Conservation (phyloP, 2,797 vertebrate genomes). For the Sus cebifrons region DNA sequence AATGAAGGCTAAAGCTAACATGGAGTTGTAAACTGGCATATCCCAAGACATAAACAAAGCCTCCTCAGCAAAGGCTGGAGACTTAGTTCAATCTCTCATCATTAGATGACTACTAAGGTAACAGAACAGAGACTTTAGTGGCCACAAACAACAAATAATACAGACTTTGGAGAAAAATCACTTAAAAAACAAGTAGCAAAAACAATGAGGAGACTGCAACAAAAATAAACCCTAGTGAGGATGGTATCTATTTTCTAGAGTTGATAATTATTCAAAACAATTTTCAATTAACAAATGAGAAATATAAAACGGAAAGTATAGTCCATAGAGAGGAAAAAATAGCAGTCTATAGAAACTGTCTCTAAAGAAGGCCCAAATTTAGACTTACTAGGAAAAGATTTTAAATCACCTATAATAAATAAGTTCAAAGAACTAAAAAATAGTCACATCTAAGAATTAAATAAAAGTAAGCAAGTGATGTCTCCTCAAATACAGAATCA, state of each 20-base stretch:
- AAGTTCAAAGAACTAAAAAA: conserved; percentile 1
- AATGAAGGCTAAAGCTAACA: not conserved
- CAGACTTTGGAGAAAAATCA: not conserved
- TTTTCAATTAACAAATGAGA: not conserved
- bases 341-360: not conserved
- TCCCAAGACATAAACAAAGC: not conserved
- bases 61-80: not conserved
- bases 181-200: not conserved
- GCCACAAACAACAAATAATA: conserved; percentile 13
- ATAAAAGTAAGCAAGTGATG: not conserved
- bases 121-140: not conserved
- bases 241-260: not conserved
- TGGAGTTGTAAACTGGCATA: not conserved
- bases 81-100: not conserved
- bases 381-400: not conserved
- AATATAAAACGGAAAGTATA: not conserved
- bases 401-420: not conserved
- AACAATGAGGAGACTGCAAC: not conserved
- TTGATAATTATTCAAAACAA: not conserved
- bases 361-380: not conserved
- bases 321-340: not conserved
- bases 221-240: not conserved
- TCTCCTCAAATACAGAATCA: not conserved
- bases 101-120: not conserved
- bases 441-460: conserved; percentile 12